Base-by-base conservation (phyloP, 2,888 invertebrate species). In the Patella caerulea region DNA sequence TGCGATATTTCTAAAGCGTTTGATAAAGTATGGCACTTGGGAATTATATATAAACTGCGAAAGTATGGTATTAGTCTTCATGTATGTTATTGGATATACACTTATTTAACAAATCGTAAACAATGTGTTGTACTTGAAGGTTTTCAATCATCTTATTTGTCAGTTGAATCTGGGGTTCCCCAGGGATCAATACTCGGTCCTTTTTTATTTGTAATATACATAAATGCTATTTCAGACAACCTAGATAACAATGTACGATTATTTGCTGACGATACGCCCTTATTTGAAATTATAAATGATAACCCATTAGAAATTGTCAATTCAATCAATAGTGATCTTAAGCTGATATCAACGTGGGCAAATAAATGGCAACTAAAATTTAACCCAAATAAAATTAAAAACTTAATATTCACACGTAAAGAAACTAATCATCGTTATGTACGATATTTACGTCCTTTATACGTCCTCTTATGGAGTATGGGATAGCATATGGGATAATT, bases 131-230 rank as follows among this genome's bases (percentile, higher is more conserved):
- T 59, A n/a, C 12, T 59, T 15, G 19, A 59, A 7, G 17, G 19
- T 19, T 7, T 5, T 17, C 17, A n/a, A 15, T 59, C 59, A 7
- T 7, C 9, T 15, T 17, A 59, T n/a, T 59, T 59, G 17, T 29
- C 29, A 29, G 29, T 29, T 29, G 56, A 56, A 17, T n/a, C 76
- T 55, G 24, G 56, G 34, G 77, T 73, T n/a, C 73, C 79, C 17
- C 77, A 77, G 24, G 79, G 74, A 12, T 77, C 79, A 55, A 74
- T 79, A 52, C 74, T 79, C 2, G 76, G 79, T 54, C 79, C 76
- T 4, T 71, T 71, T 73, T 24, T 77, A 17, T 78, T 74, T 54
- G 69, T 74, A 12, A n/a, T 72, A 3, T 77, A 75, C 72, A 77
- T 79, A 29, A 77, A 79, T 59, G 76, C 76, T 74, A 14, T 77